A percentile compares a stretch with the other conserved stretches of the same genome.
phyloP scores from a whole-genome alignment of 2,797 vertebrate genomes.

The Silurus lanzhouensis region DNA sequence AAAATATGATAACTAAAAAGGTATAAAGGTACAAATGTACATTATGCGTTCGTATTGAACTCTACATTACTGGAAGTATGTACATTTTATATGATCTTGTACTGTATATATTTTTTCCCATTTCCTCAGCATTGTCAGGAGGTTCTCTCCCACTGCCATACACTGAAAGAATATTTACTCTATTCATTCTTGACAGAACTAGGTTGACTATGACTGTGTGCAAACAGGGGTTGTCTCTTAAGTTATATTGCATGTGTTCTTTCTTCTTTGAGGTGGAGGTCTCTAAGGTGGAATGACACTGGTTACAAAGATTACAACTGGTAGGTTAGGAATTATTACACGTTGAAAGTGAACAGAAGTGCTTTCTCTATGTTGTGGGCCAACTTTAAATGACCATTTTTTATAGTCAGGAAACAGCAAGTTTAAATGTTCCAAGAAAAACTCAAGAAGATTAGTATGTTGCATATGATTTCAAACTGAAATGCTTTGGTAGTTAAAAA shows the following conservation, averaged over 20 bases:
- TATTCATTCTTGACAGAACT: constrained; percentile 3
- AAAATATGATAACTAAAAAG: not conserved
- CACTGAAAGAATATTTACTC: not conserved
- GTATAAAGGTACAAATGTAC: not conserved
- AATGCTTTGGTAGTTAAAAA: not conserved
- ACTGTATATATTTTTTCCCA: not conserved
- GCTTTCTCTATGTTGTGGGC: too few relatives aligned
- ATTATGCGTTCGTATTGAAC: not conserved
- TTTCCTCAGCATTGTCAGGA: not conserved
- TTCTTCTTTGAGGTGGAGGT: not conserved
- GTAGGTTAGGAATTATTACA: not conserved
- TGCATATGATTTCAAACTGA: not conserved
- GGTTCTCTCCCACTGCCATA: not conserved
- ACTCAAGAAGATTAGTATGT: not conserved
- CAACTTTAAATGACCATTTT: not conserved
- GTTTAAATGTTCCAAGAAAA: not conserved
- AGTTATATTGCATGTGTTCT: not conserved
- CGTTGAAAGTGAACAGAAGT: not conserved
- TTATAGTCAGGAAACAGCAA: not conserved
- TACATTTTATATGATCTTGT: not conserved
- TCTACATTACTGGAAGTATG: not conserved
- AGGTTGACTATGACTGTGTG: not conserved
- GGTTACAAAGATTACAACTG: not conserved
- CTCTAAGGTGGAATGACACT: not conserved
- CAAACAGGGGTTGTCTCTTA: not conserved